Conservation (phyloP, 2,113 vertebrate genomes). For the Calcarius ornatus region DNA sequence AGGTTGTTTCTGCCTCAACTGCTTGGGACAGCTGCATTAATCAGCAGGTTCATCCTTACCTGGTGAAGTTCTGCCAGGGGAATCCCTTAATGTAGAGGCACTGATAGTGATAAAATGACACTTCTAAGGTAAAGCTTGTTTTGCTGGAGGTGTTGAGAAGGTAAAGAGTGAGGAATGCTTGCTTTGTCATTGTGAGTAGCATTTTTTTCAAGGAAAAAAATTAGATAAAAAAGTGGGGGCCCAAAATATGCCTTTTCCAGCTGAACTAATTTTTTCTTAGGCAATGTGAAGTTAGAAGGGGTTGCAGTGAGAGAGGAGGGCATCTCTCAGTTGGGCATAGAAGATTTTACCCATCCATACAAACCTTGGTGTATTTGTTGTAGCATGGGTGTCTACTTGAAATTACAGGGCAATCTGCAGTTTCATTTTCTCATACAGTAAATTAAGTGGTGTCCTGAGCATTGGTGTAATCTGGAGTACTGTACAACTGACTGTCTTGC, state of each 20-base stretch:
- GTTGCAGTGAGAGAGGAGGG: neutral
- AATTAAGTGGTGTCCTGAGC: neutral
- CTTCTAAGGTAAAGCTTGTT: neutral
- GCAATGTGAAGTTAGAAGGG: neutral
- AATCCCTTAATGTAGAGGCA: neutral
- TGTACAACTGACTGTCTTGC: neutral
- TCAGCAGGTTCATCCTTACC: neutral
- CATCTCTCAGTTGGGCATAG: neutral
- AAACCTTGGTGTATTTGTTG: neutral
- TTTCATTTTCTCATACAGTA: neutral
- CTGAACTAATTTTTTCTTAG: neutral
- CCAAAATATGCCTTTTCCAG: neutral
- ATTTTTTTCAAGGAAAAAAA: neutral
- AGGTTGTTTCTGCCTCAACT: neutral
- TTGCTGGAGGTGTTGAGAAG: neutral
- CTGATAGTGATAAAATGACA: neutral
- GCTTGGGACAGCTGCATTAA: slow-evolving; percentile 29
- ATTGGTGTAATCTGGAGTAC: neutral
- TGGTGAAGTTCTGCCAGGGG: neutral
- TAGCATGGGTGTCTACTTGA: neutral
- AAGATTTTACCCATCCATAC: neutral
- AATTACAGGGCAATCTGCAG: neutral
- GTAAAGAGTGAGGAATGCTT: neutral
- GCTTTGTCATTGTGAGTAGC: neutral
- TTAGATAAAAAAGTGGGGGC: neutral